Evolutionary conservation across 2,797 vertebrate genomes (phyloP).

Genomic region (Acrossocheilus fasciatus): DNA sequence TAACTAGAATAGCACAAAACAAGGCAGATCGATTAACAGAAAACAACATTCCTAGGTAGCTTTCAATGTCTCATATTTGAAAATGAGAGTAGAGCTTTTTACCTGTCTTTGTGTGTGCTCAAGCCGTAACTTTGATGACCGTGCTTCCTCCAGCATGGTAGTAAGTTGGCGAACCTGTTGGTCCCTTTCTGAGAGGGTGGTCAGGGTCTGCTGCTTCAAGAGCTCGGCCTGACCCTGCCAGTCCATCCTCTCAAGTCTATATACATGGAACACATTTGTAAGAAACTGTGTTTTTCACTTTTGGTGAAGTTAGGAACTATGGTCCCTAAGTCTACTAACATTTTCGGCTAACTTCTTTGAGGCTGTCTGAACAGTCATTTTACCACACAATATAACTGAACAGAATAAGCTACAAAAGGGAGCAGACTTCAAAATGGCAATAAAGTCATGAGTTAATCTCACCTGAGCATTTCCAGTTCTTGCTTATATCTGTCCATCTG

Average conservation of each 20-base stretch:
- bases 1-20: neutral
- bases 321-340: neutral
- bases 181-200: slow-evolving; percentile 87
- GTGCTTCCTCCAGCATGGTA: slow-evolving; percentile 78
- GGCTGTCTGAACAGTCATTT: neutral
- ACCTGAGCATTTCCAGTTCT: slow-evolving; percentile 79
- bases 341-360: neutral
- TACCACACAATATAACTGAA: neutral
- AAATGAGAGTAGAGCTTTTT: neutral
- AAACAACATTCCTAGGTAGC: neutral
- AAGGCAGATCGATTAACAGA: neutral
- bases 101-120: slow-evolving; percentile 84
- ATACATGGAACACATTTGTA: neutral
- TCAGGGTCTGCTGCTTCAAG: slow-evolving; percentile 88
- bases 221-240: slow-evolving; percentile 84
- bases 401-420: neutral
- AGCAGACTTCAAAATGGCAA: neutral
- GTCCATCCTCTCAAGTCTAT: slow-evolving; percentile 85
- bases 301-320: neutral
- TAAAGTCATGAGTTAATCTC: slow-evolving; percentile 13
- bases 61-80: neutral
- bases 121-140: slow-evolving; percentile 66
- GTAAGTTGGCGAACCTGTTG: slow-evolving; percentile 83
- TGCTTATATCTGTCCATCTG: slow-evolving; percentile 65
- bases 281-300: neutral